Base-by-base conservation (phyloP, 2,113 vertebrate species). In the Melanotaenia duboulayi region DNA sequence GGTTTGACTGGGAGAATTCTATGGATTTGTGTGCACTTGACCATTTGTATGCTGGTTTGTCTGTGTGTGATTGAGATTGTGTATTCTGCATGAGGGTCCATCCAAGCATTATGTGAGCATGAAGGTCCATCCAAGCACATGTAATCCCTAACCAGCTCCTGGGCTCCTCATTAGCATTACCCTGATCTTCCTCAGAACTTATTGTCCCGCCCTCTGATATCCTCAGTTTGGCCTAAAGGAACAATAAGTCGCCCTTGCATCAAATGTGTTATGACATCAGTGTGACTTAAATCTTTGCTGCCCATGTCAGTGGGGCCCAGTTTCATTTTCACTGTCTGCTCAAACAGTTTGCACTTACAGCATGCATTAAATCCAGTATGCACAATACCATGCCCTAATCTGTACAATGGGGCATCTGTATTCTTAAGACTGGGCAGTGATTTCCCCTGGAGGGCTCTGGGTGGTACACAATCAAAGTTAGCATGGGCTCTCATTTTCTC, bases 111-210 rank as follows among this genome's bases (percentile, higher is more conserved):
- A 86, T 86, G 81, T 74, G 83, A 75, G 72, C 80, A 80, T 46
- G 83, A 78, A 78, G 64, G 77, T 76, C 70, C 83, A 87, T 52
- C 72, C 62, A 73, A 80, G 71, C 86, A 83, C 82, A 74, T 81
- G 88, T 89, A 82, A 85, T 89, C 68, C 65, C 59, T 64, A 73
- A 84, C 82, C 84, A 86, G 85, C 78, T 89, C 77, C 61, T 60
- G 78, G 81, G 83, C 81, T 87, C 66, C 81, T 90, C 73, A 83
- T 88, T 92, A 88, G 84, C 75, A 82, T 84, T 39, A 82, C 63
- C 74, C 80, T 84, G 87, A 81, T 81, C 74, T 81, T 84, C 77
- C 74, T 80, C 66, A 49, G 32, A 90, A 82, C 63, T 72, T 84
- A 60, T 88, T 87, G 81, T 63, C 54, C 63, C 52, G 68, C 72